phyloP scores from a whole-genome alignment of 2,888 invertebrate species.

The Craniophora ligustri region DNA sequence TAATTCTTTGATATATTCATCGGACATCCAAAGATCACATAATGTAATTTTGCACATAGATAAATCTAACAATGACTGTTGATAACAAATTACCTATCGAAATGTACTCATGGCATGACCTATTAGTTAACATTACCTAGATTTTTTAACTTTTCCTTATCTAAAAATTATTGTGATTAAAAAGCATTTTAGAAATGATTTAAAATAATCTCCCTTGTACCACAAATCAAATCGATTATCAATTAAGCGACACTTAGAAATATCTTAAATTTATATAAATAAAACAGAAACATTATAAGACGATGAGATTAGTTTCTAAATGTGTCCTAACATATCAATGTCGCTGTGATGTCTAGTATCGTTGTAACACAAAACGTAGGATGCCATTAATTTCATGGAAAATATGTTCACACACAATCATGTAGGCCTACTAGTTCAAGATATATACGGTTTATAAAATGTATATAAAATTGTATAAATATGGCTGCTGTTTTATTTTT shows the following conservation, averaged over 20 bases:
- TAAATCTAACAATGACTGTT: slow-evolving; percentile 81
- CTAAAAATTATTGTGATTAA: slow-evolving; percentile 76
- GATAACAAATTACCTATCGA: slow-evolving; percentile 82
- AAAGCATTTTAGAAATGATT: slow-evolving; percentile 82
- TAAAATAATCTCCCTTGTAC: slow-evolving; percentile 83
- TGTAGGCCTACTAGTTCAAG: slow-evolving; percentile 63
- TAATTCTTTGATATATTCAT: slow-evolving; percentile 78
- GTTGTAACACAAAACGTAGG: slow-evolving; percentile 46
- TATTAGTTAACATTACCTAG: slow-evolving; percentile 79
- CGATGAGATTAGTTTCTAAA: slow-evolving; percentile 62
- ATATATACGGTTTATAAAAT: slow-evolving; percentile 58
- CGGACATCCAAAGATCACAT: slow-evolving; percentile 79
- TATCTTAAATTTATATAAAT: slow-evolving; percentile 57
- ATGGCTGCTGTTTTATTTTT: slow-evolving; percentile 56
- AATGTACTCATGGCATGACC: slow-evolving; percentile 73
- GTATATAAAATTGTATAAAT: slow-evolving; percentile 73
- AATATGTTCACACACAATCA: slow-evolving; percentile 48
- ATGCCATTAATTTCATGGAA: slow-evolving; percentile 45
- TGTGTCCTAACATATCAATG: slow-evolving; percentile 61
- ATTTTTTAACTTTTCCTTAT: slow-evolving; percentile 71
- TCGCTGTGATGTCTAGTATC: slow-evolving; percentile 57
- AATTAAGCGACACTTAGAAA: slow-evolving; percentile 78
- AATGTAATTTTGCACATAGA: slow-evolving; percentile 79
- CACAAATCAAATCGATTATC: slow-evolving; percentile 74
- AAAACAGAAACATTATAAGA: slow-evolving; percentile 54